Evolutionary conservation across 2,113 vertebrate genomes (phyloP), one percentile per base, ranked within the genome.

Genomic region (Prunella himalayana): DNA sequence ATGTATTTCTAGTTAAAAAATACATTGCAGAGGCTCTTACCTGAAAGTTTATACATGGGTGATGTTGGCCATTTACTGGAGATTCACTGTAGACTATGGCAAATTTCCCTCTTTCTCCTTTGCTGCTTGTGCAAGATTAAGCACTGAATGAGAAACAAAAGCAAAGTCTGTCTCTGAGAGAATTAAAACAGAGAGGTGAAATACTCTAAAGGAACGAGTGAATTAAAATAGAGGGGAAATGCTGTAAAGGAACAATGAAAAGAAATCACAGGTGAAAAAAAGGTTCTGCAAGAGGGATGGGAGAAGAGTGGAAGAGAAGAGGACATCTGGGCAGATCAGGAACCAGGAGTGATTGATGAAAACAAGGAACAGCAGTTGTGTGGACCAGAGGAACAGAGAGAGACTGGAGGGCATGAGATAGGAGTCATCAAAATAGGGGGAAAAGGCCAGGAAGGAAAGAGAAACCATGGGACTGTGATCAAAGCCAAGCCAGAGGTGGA

Each of bases 361-460:
- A 93, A 57, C 0, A 7, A 70, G 54, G 54, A 59, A 77, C 22
- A 63, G 35, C 30, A 57, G 23, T n/a, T 15, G 10, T 31, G 13
- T 42, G 56, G 51, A 73, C 69, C 72, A 78, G 64, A 65, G 92
- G 64, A 88, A 77, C 27, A 82, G 42, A 70, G 47, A 50, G 57
- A 86, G 37, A 63, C 19, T 0, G 1, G 14, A 88, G 39, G 30
- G 42, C 54, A 66, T 53, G 54, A 60, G 64, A 41, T 54, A 80
- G 56, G 41, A 90, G 33, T 37, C 33, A 57, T 81, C 69, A 93
- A 94, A 94, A 93, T 31, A 59, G 54, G 41, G 50, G n/a, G 28
- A 3, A 91, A 90, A 57, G 15, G 71, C 53, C 90, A 91, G 78
- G 92, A 95, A 95, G 90, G 91, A 91, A 93, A 70, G 82, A 93